These are phyloP conservation scores for Protophormia terraenovae DNA, from an alignment of 2,888 invertebrate genomes.

Conservation along the genomic window DNA sequence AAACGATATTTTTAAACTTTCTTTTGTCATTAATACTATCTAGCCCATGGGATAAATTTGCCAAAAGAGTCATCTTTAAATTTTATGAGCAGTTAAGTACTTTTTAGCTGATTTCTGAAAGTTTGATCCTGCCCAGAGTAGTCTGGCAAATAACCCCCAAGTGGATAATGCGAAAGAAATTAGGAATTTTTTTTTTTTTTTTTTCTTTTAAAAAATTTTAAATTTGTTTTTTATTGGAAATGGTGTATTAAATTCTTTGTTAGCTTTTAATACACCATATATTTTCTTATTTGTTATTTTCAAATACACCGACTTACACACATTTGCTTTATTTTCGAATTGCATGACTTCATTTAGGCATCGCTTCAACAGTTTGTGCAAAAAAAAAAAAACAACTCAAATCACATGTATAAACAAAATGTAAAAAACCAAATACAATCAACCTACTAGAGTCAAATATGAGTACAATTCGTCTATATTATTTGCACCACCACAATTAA, in stretches of 20 bases:
- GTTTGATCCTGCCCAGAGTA: too few relatives aligned
- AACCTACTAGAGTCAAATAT: slow-evolving; percentile 24
- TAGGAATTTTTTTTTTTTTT: too few relatives aligned
- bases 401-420: slow-evolving; percentile 23
- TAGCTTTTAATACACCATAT: not conserved
- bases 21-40: too few relatives aligned
- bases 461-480: not conserved
- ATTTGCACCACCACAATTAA: not conserved
- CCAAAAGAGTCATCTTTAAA: too few relatives aligned
- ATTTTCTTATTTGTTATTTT: not conserved
- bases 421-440: not conserved
- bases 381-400: slow-evolving; percentile 34
- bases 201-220: too few relatives aligned
- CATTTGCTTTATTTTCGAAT: slow-evolving; percentile 14
- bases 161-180: too few relatives aligned
- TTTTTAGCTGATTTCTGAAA: too few relatives aligned
- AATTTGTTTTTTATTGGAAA: too few relatives aligned
- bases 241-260: not conserved
- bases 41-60: too few relatives aligned
- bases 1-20: too few relatives aligned
- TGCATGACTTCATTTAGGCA: slow-evolving; percentile 61
- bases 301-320: not conserved
- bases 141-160: too few relatives aligned
- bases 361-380: slow-evolving; percentile 50
- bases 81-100: too few relatives aligned